Percentiles rank a stretch among this genome's conserved stretches.
Conservation (phyloP, 2,797 vertebrate species). For the Myotis planiceps region DNA sequence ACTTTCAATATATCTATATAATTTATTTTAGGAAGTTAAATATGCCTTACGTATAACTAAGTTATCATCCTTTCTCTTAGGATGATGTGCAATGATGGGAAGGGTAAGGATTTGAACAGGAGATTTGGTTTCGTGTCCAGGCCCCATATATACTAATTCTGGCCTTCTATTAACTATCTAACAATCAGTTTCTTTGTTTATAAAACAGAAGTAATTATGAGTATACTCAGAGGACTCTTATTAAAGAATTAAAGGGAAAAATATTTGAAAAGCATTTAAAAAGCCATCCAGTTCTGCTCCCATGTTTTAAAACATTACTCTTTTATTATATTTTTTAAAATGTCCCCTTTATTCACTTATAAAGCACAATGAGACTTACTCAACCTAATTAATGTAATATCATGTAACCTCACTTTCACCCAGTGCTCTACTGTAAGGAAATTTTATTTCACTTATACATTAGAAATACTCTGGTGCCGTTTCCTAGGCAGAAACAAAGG, state of each 20-base stretch:
- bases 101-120: neutral
- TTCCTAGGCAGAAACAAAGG: neutral
- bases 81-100: neutral
- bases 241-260: neutral
- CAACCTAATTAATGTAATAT: neutral
- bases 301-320: neutral
- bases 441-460: conserved; percentile 38
- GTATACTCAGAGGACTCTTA: neutral
- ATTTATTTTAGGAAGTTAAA: neutral
- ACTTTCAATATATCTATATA: neutral
- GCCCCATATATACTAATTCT: neutral
- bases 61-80: neutral
- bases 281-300: neutral
- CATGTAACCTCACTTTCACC: neutral
- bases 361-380: neutral
- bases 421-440: neutral
- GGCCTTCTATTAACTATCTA: neutral
- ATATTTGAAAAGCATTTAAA: neutral
- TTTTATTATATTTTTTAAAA: neutral
- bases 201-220: conserved; percentile 21
- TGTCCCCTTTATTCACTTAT: conserved; percentile 1
- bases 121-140: neutral
- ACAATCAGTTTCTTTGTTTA: neutral
- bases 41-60: neutral
- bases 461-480: neutral